Evolutionary conservation across 2,888 invertebrate species (phyloP), one percentile per base, ranked within the genome.

Genomic region (Hirudinaria manillensis): DNA sequence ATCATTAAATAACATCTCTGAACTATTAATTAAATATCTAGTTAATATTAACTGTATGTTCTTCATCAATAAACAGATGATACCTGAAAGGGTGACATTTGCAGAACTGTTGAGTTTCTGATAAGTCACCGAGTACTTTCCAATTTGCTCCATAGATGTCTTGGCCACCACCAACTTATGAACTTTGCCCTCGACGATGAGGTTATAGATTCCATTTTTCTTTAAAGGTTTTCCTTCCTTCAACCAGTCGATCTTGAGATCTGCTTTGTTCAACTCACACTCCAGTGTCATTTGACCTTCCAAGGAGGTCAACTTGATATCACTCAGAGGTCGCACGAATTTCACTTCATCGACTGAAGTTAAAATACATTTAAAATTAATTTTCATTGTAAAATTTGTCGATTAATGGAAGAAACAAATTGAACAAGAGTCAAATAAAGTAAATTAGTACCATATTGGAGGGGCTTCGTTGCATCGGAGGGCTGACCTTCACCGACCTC

Each of bases 401-500:
- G 38, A 70, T 19, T 21, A 55, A 72, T 7, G 3, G n/a, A 2
- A 32, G 0, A 56, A 56, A 29, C 16, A 32, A 72, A 16, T 10
- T 6, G 6, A 61, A 56, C 16, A 16, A 56, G 56, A 21, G 6
- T 24, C 56, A 24, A 3, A 56, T n/a, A n/a, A n/a, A n/a, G n/a
- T n/a, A n/a, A n/a, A n/a, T n/a, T 13, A 61, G 7, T 61, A 61
- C 61, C 61, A n/a, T 27, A 27, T 61, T 61, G 61, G 10, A 83
- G 80, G 3, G 76, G 53, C 16, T 77, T 72, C 21, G 78, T 79
- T 1, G 76, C 36, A 19, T 76, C 77, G 3, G 79, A 77, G 2
- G 78, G 76, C 21, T 76, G 78, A 45, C 79, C 78, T 24, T n/a
- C 36, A 21, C 94, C 89, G 88, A 94, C 93, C 87, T 91, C 89